phyloP scores from a whole-genome alignment of 2,113 vertebrate species.

The Gallinago paraguaiae region DNA sequence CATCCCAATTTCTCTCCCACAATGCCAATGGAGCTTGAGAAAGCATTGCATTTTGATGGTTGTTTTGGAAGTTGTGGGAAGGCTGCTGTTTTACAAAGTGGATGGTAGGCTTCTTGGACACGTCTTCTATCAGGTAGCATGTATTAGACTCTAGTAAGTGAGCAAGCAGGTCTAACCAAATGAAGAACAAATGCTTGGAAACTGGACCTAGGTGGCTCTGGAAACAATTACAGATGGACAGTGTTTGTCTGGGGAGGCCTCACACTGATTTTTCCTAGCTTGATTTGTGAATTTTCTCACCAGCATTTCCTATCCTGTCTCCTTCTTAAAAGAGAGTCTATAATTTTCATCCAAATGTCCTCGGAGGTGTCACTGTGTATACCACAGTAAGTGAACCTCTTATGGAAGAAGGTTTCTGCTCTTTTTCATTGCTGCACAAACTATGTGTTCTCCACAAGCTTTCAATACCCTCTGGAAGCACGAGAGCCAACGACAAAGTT shows the following conservation, averaged over 20 bases:
- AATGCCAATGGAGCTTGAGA: not conserved
- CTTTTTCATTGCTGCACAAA: slow-evolving; percentile 39
- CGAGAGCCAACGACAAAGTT: not conserved
- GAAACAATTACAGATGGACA: not conserved
- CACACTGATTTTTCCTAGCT: not conserved
- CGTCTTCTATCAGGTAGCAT: not conserved
- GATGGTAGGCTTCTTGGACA: not conserved
- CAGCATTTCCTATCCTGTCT: not conserved
- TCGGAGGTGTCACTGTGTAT: not conserved
- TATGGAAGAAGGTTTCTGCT: not conserved
- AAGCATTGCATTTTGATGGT: not conserved
- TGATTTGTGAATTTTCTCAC: not conserved
- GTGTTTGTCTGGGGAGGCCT: not conserved
- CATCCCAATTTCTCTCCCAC: not conserved
- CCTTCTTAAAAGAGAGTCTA: not conserved
- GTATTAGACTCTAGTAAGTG: not conserved
- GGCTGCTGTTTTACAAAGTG: not conserved
- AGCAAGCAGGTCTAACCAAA: not conserved
- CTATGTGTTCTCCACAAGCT: slow-evolving; percentile 17
- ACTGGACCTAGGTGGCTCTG: not conserved
- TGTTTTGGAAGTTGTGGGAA: not conserved
- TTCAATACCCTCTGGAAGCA: slow-evolving; percentile 32
- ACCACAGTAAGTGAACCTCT: not conserved
- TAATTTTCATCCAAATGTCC: not conserved
- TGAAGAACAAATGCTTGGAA: not conserved